A percentile compares a stretch with the other conserved stretches of the same genome.
Evolutionary conservation across 1,140 invertebrate genomes (phyloP).

Genomic region (Gryllus bimaculatus): DNA sequence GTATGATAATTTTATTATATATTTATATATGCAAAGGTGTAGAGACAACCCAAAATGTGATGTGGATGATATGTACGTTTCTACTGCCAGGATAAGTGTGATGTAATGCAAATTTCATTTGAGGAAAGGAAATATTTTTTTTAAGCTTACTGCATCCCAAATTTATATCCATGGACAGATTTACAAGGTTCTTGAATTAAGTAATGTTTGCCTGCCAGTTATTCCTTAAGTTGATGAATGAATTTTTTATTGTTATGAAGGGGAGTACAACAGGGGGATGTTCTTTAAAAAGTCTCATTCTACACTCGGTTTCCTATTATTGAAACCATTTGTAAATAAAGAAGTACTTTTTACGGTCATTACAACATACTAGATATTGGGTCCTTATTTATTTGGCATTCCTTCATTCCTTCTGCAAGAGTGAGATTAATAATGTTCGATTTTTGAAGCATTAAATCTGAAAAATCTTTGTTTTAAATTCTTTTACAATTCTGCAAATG

Average conservation of each 20-base stretch:
- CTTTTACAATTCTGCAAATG: no score
- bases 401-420: background rate
- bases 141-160: constrained; percentile 11
- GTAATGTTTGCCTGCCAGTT: background rate
- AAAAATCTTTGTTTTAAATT: no score
- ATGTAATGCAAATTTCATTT: constrained; percentile 4
- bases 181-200: background rate
- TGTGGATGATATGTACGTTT: background rate
- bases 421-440: no score
- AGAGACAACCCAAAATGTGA: background rate
- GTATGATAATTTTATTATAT: constrained; percentile 15
- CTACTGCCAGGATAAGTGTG: background rate
- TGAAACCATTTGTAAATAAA: constrained; percentile 22
- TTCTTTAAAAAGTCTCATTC: constrained; percentile 14
- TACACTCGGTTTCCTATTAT: constrained; percentile 14
- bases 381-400: background rate
- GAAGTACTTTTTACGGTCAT: constrained; percentile 12
- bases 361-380: background rate
- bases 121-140: background rate
- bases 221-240: background rate
- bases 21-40: constrained; percentile 8
- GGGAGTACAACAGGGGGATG: background rate
- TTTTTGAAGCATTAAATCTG: no score
- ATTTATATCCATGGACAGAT: background rate
- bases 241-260: background rate